Base-by-base conservation (phyloP, 1,140 invertebrate species). In the Euwallacea fornicatus region DNA sequence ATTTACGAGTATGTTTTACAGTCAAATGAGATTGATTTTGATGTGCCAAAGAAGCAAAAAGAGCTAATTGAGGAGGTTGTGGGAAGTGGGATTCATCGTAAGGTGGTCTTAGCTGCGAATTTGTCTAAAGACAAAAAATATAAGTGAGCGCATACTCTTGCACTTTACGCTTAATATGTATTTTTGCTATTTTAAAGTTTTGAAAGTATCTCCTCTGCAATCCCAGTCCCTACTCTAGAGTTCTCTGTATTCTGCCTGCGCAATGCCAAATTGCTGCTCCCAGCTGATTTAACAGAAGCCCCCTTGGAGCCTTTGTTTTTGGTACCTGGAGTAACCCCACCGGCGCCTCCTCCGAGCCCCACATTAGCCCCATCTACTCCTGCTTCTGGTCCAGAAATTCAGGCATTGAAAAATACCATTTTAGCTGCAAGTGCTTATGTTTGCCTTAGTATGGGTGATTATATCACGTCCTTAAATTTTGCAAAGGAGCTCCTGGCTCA, bases 181-280 rank as follows among this genome's bases (percentile, higher is more conserved):
- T 42, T 44, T 13, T 4, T 42, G 43, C 41, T 11, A 7, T 42
- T n/a, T 7, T 21, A 44, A 11, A 64, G 44, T 8, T 46, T 64
- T 50, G 86, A 91, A 74, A 86, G 87, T 50, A 86, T 91, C 76
- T 91, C 90, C 0, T 90, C 88, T 78, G 92, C 92, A 2, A 91
- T 95, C 69, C 94, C 94, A 56, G 89, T 92, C 53, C 85, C 94
- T 3, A 94, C 91, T n/a, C 81, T 98, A 56, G 93, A 96, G 82
- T 98, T 97, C 86, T 94, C 91, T 9, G 88, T 89, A 9, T 79
- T 97, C 7, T 97, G 95, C 82, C 79, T 98, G 54, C 88, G 91
- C 74, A 98, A 97, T 85, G 93, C 95, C 11, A 81, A 93, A 10
- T 85, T 87, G 56, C 79, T 94, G 58, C 75, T 89, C 56, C 83